Percentiles rank a stretch among this genome's conserved stretches.
Evolutionary conservation across 1,140 invertebrate genomes (phyloP).

Genomic region (Samia ricini): DNA sequence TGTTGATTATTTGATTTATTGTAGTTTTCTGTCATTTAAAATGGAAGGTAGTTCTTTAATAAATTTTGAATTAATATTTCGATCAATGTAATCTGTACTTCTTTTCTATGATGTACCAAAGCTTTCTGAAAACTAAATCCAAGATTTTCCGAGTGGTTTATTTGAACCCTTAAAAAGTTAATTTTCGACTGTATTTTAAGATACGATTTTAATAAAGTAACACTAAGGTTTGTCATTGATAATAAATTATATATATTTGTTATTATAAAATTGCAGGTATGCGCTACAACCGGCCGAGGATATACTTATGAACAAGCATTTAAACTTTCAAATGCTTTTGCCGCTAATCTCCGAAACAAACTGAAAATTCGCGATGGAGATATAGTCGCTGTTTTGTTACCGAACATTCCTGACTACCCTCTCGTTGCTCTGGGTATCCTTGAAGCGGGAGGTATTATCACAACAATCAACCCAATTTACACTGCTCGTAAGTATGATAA

Average conservation of each 20-base stretch:
- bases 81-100: too few relatives aligned
- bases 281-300: slow-evolving; percentile 82
- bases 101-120: too few relatives aligned
- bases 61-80: too few relatives aligned
- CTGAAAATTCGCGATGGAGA: slow-evolving; percentile 85
- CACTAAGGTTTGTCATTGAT: background rate
- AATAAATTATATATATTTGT: too few relatives aligned
- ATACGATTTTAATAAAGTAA: too few relatives aligned
- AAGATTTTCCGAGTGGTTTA: too few relatives aligned
- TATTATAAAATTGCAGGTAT: slow-evolving; percentile 79
- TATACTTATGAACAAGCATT: slow-evolving; percentile 85
- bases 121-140: too few relatives aligned
- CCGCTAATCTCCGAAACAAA: slow-evolving; percentile 82
- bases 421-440: slow-evolving; percentile 84
- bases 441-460: slow-evolving; percentile 85
- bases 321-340: slow-evolving; percentile 82
- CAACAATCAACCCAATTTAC: slow-evolving; percentile 90
- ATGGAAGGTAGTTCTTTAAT: too few relatives aligned
- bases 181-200: too few relatives aligned
- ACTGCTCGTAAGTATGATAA: slow-evolving; percentile 81
- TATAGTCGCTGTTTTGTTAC: slow-evolving; percentile 84
- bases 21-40: too few relatives aligned
- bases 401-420: slow-evolving; percentile 88
- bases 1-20: too few relatives aligned
- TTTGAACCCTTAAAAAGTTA: too few relatives aligned